Evolutionary conservation across 1,140 invertebrate species (phyloP).

Genomic region (Argopecten irradians): DNA sequence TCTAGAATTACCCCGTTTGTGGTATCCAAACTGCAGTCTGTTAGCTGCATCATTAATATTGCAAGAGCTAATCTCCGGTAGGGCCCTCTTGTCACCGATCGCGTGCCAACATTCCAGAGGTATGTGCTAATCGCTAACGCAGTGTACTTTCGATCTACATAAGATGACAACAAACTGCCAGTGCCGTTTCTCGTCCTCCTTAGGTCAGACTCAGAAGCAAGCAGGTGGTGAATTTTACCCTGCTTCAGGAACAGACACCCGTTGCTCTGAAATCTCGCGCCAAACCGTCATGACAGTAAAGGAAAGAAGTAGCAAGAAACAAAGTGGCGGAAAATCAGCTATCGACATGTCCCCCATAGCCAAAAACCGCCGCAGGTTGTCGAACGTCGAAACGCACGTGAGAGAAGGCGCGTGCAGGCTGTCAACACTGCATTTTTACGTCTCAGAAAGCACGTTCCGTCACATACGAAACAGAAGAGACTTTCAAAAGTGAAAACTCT

Average conservation of each 20-base stretch:
- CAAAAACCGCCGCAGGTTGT: constrained; percentile 85
- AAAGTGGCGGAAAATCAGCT: constrained; percentile 48
- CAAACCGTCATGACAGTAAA: background rate
- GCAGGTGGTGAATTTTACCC: background rate
- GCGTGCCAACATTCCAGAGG: constrained; percentile 3
- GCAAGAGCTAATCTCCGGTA: constrained; percentile 14
- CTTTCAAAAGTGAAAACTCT: constrained; percentile 91
- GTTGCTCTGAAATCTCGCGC: background rate
- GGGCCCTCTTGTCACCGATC: background rate
- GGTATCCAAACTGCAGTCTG: background rate
- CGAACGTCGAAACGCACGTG: constrained; percentile 91
- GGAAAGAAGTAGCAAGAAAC: background rate
- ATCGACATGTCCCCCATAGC: constrained; percentile 67
- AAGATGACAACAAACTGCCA: background rate
- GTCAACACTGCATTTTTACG: constrained; percentile 82
- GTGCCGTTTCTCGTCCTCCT: background rate
- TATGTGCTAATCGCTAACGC: background rate
- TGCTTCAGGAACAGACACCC: background rate
- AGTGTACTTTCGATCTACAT: background rate
- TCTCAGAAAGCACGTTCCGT: constrained; percentile 70
- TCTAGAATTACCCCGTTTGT: background rate
- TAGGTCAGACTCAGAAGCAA: background rate
- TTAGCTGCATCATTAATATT: constrained; percentile 16
- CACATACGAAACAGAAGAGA: constrained; percentile 78
- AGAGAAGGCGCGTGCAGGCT: constrained; percentile 94